A percentile compares a stretch with the other conserved stretches of the same genome.
These are phyloP conservation scores for Automeris io DNA, from an alignment of 2,888 invertebrate genomes.

Conservation along the genomic window DNA sequence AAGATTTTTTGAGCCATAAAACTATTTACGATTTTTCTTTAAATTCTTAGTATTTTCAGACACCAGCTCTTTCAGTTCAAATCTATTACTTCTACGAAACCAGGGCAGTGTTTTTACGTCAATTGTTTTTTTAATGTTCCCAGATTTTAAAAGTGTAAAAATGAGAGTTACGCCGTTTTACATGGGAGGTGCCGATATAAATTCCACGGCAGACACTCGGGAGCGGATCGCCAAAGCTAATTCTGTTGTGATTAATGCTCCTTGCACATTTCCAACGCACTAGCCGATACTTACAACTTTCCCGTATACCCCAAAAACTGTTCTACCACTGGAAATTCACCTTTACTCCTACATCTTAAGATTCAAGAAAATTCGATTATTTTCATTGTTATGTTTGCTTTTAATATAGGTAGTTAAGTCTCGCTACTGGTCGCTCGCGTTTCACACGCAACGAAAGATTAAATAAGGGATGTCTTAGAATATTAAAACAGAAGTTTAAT, in stretches of 20 bases:
- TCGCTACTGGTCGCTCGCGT: slow-evolving; percentile 65
- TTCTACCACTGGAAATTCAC: slow-evolving; percentile 10
- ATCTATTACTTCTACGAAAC: too few species aligned
- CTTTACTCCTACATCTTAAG: slow-evolving; percentile 26
- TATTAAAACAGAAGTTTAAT: slow-evolving; percentile 44
- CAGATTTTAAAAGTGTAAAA: too few species aligned
- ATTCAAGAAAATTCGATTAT: slow-evolving; percentile 11
- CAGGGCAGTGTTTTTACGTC: too few species aligned
- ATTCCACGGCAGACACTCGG: slow-evolving; percentile 62
- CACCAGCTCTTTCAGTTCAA: too few species aligned
- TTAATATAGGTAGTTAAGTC: slow-evolving; percentile 44
- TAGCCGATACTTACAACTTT: slow-evolving; percentile 40
- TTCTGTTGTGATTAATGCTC: slow-evolving; percentile 75
- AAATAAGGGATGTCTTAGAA: slow-evolving; percentile 60
- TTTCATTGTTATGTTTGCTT: not conserved
- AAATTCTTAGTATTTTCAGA: too few species aligned
- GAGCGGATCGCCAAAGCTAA: slow-evolving; percentile 75
- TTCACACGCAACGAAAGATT: slow-evolving; percentile 73
- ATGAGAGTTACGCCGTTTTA: slow-evolving; percentile 26
- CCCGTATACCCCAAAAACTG: slow-evolving; percentile 8
- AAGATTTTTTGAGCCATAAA: too few species aligned
- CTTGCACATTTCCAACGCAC: slow-evolving; percentile 62
- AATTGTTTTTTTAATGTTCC: too few species aligned
- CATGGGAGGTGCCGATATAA: slow-evolving; percentile 48
- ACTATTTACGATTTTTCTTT: too few species aligned